Evolutionary conservation across 2,113 vertebrate species (phyloP).

Genomic region (Paracanthobrama guichenoti): DNA sequence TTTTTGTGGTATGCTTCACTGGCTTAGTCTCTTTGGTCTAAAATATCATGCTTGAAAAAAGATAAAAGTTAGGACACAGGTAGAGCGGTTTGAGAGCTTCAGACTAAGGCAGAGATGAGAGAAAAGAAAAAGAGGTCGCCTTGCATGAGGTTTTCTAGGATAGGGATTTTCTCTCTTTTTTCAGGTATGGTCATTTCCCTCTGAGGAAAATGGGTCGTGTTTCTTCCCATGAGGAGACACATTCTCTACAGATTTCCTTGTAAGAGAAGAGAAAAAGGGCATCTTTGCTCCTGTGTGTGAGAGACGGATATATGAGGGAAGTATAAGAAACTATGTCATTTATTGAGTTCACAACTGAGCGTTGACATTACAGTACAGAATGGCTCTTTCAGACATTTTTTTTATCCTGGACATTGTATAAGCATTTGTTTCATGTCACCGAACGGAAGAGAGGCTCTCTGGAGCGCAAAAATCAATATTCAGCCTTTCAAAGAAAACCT

Average conservation of each 20-base stretch:
- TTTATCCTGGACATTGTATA: too few relatives aligned
- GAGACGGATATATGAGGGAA: neutral
- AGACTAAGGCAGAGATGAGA: neutral
- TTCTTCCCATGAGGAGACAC: conserved; percentile 62
- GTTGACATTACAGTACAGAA: too few relatives aligned
- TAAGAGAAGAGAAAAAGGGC: neutral
- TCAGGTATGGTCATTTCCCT: conserved; percentile 60
- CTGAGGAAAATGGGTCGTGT: conserved; percentile 73
- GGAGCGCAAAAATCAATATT: too few relatives aligned
- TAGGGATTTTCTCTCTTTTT: conserved; percentile 54
- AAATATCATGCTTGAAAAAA: conserved; percentile 13
- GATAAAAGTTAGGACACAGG: conserved; percentile 6
- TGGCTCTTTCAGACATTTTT: too few relatives aligned
- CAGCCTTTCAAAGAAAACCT: too few relatives aligned
- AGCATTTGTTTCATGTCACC: too few relatives aligned
- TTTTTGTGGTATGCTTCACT: neutral
- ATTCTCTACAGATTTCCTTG: conserved; percentile 48
- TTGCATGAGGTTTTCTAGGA: conserved; percentile 52
- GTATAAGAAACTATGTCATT: too few relatives aligned
- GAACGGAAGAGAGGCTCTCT: too few relatives aligned
- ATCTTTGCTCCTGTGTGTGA: neutral
- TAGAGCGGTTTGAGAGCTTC: neutral
- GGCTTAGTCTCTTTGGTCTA: conserved; percentile 11
- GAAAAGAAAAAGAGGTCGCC: conserved; percentile 32
- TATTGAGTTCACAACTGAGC: neutral